Base-by-base conservation (phyloP, 2,797 vertebrate species). In the Psittacula echo region DNA sequence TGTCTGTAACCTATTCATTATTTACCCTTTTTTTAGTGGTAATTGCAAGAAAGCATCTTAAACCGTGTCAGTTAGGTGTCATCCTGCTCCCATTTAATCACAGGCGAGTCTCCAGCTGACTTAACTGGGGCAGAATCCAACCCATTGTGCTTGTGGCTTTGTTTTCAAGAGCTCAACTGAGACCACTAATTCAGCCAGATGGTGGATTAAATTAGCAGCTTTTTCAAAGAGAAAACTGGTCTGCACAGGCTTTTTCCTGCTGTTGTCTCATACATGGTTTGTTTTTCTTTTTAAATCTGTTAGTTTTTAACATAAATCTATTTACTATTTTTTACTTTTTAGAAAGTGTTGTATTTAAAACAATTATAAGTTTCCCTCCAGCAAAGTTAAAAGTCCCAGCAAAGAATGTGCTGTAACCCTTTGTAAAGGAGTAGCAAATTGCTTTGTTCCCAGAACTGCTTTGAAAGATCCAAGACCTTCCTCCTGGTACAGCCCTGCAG, bases 121-220 rank as follows among this genome's bases (percentile, higher is more conserved):
- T 90, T 88, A 50, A 66, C 34, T 66, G 37, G 41, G 61, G 72
- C 56, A 95, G 45, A 88, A 82, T 93, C 71, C 88, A 91, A 27
- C 41, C 67, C 51, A 78, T 93, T 74, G 80, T 91, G 51, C 62
- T 82, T 74, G 62, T 74, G 66, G 72, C 51, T 91, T 93, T 93
- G 37, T 85, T 85, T 88, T 50, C 37, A 85, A 82, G 51, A 78
- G 23, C 88, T 71, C 0, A 0, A 16, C 34, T 56, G n/a, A 78
- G 67, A 70, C 42, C 8, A 8, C 23, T 80, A 76, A 80, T 90
- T 92, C 27, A 37, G 45, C 18, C 56, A 85, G 50, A 74, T 70
- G 67, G 32, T 19, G 47, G 42, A 56, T 65, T 78, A 85, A 61
- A 70, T 65, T 50, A 81, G 74, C 50, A 78, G 37, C 32, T 70